Percentiles rank a stretch among this genome's conserved stretches.
phyloP scores from a whole-genome alignment of 2,888 invertebrate genomes.

The Pyrrhosoma nymphula region DNA sequence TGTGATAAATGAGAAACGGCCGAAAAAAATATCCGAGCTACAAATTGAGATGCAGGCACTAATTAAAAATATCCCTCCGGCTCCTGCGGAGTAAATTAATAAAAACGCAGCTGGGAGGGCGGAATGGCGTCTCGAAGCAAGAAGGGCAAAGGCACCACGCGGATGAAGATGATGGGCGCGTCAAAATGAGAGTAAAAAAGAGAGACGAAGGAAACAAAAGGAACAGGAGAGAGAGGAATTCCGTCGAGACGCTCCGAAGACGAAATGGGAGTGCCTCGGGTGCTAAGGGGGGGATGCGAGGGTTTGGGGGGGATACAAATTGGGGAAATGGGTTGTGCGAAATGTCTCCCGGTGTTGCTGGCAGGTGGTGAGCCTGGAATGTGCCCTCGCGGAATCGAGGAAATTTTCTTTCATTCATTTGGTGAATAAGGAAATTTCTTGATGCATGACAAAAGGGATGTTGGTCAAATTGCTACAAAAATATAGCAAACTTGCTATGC shows the following conservation, averaged over 20 bases:
- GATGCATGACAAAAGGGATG: too few species aligned
- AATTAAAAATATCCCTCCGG: slow-evolving; percentile 26
- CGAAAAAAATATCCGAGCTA: not conserved
- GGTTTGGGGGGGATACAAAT: not conserved
- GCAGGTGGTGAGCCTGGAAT: not conserved
- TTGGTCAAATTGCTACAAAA: too few species aligned
- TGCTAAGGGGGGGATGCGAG: not conserved
- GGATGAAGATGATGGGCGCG: not conserved
- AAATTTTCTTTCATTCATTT: not conserved
- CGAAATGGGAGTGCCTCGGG: not conserved
- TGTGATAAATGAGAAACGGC: not conserved
- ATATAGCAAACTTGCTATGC: too few species aligned
- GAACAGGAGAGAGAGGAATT: not conserved
- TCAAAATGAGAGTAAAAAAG: not conserved
- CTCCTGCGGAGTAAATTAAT: not conserved
- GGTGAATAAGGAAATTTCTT: too few species aligned
- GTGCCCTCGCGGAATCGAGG: not conserved
- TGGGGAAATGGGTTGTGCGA: not conserved
- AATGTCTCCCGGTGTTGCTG: not conserved
- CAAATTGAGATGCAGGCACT: slow-evolving; percentile 19
- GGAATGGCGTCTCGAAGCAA: not conserved
- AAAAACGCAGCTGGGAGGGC: not conserved
- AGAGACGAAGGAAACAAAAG: not conserved
- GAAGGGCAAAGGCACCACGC: not conserved
- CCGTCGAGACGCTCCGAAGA: not conserved